Conservation (phyloP, 2,888 invertebrate genomes). For the Clitarchus hookeri region DNA sequence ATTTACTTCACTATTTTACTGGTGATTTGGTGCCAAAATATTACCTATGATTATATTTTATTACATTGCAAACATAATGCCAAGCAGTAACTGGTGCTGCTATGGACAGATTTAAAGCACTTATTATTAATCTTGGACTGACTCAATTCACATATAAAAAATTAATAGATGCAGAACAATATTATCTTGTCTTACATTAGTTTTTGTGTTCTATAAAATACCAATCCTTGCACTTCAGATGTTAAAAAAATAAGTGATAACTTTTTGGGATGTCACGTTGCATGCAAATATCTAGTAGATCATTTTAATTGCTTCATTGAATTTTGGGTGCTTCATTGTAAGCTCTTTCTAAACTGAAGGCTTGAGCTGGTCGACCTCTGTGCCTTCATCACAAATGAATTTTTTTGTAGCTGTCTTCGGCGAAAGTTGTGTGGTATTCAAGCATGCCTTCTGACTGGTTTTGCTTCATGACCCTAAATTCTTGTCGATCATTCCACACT, state of each 20-base stretch:
- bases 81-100: not conserved
- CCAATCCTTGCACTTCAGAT: not conserved
- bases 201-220: not conserved
- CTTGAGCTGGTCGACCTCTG: not conserved
- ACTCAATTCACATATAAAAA: not conserved
- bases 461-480: not conserved
- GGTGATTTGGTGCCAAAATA: not conserved
- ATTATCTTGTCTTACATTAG: not conserved
- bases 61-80: not conserved
- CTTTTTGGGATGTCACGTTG: not conserved
- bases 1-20: not conserved
- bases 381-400: not conserved
- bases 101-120: not conserved
- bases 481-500: not conserved
- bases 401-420: conserved; percentile 2
- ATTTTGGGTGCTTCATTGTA: not conserved
- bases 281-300: not conserved
- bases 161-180: not conserved
- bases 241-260: not conserved
- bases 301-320: not conserved
- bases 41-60: not conserved
- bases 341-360: not conserved
- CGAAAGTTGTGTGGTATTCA: not conserved
- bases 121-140: not conserved
- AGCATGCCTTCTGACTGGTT: not conserved